phyloP scores from a whole-genome alignment of 2,888 invertebrate species.

The Cephus rjabovi region DNA sequence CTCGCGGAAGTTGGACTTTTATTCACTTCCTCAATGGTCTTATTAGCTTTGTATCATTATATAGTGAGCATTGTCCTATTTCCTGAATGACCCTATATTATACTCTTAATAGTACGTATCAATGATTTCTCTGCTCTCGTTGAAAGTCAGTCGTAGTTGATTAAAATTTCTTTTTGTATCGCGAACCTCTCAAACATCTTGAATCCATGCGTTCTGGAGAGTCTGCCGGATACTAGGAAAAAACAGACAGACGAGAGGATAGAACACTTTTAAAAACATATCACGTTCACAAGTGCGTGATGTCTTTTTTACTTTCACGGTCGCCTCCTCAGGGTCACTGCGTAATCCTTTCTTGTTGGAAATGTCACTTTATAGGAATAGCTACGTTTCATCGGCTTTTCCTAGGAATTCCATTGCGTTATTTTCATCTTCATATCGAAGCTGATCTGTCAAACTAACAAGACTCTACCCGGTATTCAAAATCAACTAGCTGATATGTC shows the following conservation, averaged over 20 bases:
- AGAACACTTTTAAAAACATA: not conserved
- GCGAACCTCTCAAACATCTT: not conserved
- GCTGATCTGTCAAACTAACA: not conserved
- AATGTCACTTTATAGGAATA: not conserved
- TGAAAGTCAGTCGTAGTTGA: not conserved
- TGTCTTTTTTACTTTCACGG: constrained; percentile 4
- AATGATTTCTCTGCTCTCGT: not conserved
- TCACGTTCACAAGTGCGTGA: not conserved
- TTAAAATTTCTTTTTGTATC: not conserved
- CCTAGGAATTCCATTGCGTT: not conserved
- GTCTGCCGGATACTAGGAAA: constrained; percentile 4
- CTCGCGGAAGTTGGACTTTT: not conserved
- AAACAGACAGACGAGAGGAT: constrained; percentile 13
- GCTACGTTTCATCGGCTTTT: not conserved
- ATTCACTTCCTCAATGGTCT: not conserved
- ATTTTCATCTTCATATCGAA: not conserved
- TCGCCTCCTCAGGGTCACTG: constrained; percentile 3
- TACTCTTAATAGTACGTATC: not conserved
- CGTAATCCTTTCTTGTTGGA: not conserved
- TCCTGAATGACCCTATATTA: not conserved
- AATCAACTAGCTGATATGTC: not conserved
- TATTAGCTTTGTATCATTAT: not conserved
- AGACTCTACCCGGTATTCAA: not conserved
- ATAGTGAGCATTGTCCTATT: not conserved
- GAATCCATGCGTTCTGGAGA: not conserved